phyloP scores from a whole-genome alignment of 2,888 invertebrate species.

The Notodromas monacha region DNA sequence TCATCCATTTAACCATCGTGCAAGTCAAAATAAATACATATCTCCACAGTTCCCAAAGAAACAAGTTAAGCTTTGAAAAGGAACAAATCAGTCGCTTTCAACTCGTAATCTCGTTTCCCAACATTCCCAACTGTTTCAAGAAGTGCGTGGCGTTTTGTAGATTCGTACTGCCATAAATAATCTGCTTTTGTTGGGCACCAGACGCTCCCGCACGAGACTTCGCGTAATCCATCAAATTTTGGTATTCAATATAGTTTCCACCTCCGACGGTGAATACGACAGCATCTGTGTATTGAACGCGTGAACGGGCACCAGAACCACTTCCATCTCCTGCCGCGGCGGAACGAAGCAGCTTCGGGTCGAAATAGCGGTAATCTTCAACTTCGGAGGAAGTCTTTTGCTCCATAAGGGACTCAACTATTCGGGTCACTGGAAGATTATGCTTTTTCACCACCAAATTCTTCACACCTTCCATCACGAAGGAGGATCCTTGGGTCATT shows the following conservation, averaged over 20 bases:
- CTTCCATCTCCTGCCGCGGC: no score
- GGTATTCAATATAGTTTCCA: slow-evolving; percentile 96
- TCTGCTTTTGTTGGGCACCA: slow-evolving; percentile 35
- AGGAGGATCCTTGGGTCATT: slow-evolving; percentile 79
- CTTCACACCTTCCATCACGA: slow-evolving; percentile 98
- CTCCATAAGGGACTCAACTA: slow-evolving; percentile 63
- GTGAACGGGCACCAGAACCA: slow-evolving; percentile 11
- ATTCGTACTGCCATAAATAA: slow-evolving; percentile 82
- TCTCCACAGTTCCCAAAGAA: no score
- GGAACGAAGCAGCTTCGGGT: slow-evolving; percentile 59
- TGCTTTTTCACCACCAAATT: slow-evolving; percentile 94
- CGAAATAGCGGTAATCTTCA: slow-evolving; percentile 68
- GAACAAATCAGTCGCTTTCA: no score
- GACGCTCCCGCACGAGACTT: no score
- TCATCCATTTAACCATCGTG: no score
- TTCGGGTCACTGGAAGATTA: slow-evolving; percentile 69
- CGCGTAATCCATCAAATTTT: slow-evolving; percentile 78
- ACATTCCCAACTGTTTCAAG: slow-evolving; percentile 52
- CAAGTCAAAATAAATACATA: no score
- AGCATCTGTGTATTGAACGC: slow-evolving; percentile 42
- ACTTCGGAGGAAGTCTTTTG: slow-evolving; percentile 35
- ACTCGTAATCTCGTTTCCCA: no score
- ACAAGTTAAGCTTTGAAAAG: no score
- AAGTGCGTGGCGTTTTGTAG: slow-evolving; percentile 76
- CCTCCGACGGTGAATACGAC: slow-evolving; percentile 69